Base-by-base conservation (phyloP, 2,888 invertebrate genomes). In the Pyrocoelia pectoralis region DNA sequence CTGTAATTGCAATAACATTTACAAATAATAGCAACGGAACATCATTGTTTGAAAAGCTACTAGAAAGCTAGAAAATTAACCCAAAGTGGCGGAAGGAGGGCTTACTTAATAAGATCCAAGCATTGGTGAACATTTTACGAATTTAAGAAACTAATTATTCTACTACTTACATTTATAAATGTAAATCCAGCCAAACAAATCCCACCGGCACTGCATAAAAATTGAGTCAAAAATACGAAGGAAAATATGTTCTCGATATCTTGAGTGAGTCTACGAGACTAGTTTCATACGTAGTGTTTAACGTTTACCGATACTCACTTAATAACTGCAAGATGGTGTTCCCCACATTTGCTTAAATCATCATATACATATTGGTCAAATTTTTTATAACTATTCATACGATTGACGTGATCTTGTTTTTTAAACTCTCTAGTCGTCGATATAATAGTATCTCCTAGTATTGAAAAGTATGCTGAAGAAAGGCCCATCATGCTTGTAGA, bases 171-270 rank as follows among this genome's bases (percentile, higher is more conserved):
- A 50, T 70, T 63, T 28, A 70, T 62, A 38, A 72, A 56, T 40
- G 69, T 70, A 62, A 75, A 74, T 9, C 74, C 74, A 17, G 69
- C 71, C 19, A 73, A 70, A 55, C 75, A 75, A 62, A 75, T 74
- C 8, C 71, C 71, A 9, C 68, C 61, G 38, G 70, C 69, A 50
- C 74, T 75, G 14, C 69, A 70, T 28, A 73, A 15, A 61, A 70
- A 73, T 58, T 74, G 75, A 1, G 62, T 60, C 10, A 75, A 55
- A 50, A 72, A 69, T n/a, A 69, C 69, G 13, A 66, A 57, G 3
- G 68, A 69, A 59, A 75, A 76, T 1, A 70, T 67, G 5, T 67
- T 38, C 61, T 75, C 73, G 8, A 74, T 66, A 19, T 52, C 49
- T 18, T 66, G 54, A 8, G 74, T 61, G 38, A 71, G 69, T 14